Evolutionary conservation across 2,888 invertebrate species (phyloP), one percentile per base, ranked within the genome.

Genomic region (Chymomyza caudatula): DNA sequence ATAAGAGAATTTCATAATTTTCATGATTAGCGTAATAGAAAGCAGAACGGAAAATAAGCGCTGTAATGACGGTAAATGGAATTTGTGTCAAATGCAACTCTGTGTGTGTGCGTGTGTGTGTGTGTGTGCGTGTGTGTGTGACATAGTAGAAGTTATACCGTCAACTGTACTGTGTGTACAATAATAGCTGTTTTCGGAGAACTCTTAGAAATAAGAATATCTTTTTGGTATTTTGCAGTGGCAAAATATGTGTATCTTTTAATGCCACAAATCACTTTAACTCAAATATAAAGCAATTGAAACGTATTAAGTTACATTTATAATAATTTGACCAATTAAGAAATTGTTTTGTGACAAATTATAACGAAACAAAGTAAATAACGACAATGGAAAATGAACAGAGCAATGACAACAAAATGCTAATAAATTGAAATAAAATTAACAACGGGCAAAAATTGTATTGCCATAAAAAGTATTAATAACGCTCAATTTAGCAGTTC

Each of bases 381-480:
- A 53, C 70, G 71, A 54, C 68, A 71, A 68, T 63, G 65, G 63
- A 63, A 63, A 67, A 17, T 29, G 55, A 72, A 72, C 44, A 60
- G 22, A 51, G 51, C 22, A 51, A 19, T 51, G 22, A 51, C 51
- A 51, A 51, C 51, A 72, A 64, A 74, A 76, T 70, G 74, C 74
- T 74, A 78, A 74, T 74, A 78, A 78, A 78, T 72, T 69, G 67
- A 76, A 76, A 73, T 69, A 62, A 74, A 69, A 76, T 70, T 67
- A 65, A 65, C 71, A 76, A 69, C 63, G 69, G 69, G 4, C 4
- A 67, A 78, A 73, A 47, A 63, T 57, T 53, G 19, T 64, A 67
- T 47, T 47, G 25, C 42, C 51, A 54, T 47, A 42, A n/a, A 61
- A 58, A 8, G 11, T 37, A 37, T 37, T 37, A 37, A 37, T 37